Evolutionary conservation across 1,140 invertebrate genomes (phyloP).

Genomic region (Steinernema feltiae): DNA sequence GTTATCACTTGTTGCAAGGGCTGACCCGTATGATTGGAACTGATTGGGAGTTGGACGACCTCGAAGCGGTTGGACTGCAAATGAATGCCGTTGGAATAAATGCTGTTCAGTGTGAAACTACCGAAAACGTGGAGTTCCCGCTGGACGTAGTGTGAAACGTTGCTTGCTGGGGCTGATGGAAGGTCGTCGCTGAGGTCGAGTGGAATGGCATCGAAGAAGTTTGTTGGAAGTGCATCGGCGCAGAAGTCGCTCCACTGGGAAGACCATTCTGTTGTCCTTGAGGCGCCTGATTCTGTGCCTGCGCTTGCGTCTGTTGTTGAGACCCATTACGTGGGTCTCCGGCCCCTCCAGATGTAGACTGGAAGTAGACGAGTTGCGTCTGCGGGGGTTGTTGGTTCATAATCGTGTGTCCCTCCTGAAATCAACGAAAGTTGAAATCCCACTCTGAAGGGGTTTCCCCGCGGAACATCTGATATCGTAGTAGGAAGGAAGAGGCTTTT

Average conservation of each 20-base stretch:
- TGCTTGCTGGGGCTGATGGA: background rate
- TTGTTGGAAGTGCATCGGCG: background rate
- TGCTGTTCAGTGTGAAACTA: background rate
- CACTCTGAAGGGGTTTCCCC: background rate
- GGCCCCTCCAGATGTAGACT: background rate
- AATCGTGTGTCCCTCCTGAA: background rate
- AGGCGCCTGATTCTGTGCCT: background rate
- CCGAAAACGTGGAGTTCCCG: background rate
- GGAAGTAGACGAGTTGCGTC: background rate
- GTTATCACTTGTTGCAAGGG: background rate
- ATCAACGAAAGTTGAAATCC: background rate
- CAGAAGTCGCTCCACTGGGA: background rate
- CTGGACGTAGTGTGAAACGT: background rate
- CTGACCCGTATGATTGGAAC: background rate
- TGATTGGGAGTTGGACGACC: background rate
- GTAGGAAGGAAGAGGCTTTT: background rate
- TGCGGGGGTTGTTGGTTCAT: background rate
- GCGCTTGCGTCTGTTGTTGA: background rate
- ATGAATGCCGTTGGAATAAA: background rate
- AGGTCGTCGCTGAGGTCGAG: background rate
- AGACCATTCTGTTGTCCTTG: background rate
- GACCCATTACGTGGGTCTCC: background rate
- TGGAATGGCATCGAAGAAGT: background rate
- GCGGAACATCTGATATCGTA: background rate
- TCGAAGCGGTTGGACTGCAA: slow-evolving; percentile 1